These are phyloP conservation scores for Zosterops borbonicus DNA, from an alignment of 2,113 vertebrate genomes.

Conservation along the genomic window DNA sequence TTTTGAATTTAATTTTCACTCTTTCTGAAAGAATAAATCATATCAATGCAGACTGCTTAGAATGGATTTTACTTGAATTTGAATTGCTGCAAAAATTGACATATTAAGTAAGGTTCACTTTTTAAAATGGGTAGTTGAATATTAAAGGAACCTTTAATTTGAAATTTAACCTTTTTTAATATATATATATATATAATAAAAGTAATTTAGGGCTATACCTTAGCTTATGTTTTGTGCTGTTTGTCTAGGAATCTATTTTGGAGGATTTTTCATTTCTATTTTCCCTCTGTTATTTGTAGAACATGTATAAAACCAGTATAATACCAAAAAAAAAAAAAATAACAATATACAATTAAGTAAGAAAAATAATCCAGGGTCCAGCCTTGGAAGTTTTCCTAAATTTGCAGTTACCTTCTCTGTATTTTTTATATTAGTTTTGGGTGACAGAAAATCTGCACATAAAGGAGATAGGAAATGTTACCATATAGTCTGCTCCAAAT, in stretches of 20 bases:
- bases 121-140: background rate
- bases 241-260: background rate
- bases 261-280: background rate
- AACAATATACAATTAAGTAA: background rate
- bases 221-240: background rate
- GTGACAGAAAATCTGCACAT: background rate
- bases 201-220: background rate
- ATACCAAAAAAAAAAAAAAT: background rate
- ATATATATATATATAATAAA: background rate
- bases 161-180: background rate
- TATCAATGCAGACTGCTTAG: background rate
- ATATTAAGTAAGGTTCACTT: background rate
- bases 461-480: background rate
- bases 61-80: background rate
- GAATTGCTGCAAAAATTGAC: background rate
- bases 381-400: background rate
- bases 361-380: background rate
- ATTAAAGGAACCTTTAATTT: background rate
- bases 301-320: background rate
- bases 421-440: background rate
- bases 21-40: conserved; percentile 1
- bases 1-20: background rate
- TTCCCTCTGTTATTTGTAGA: background rate
- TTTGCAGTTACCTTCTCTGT: background rate
- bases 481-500: background rate